A percentile compares a stretch with the other conserved stretches of the same genome.
These are phyloP conservation scores for Micropoecilia bifurca DNA, from an alignment of 2,797 vertebrate species.

Conservation along the genomic window DNA sequence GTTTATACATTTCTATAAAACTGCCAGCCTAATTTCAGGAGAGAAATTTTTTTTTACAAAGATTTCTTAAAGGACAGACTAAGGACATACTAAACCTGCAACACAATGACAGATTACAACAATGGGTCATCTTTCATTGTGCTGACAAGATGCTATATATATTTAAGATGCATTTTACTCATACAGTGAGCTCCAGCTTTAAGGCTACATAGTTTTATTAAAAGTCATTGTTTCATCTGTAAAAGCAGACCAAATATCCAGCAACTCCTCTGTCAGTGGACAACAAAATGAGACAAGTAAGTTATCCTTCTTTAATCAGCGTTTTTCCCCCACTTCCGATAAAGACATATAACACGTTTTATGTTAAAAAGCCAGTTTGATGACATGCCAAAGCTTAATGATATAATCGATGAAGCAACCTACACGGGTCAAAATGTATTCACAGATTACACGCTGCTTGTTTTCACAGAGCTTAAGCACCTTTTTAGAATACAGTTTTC, in stretches of 20 bases:
- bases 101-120: not conserved
- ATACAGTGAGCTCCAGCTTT: not conserved
- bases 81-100: not conserved
- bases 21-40: not conserved
- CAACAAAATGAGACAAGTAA: not conserved
- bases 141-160: not conserved
- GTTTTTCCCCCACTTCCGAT: not conserved
- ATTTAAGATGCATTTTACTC: not conserved
- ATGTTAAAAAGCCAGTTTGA: not conserved
- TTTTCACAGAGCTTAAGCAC: not conserved
- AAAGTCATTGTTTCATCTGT: not conserved
- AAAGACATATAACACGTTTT: not conserved
- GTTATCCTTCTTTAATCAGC: not conserved
- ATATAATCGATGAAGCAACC: not conserved
- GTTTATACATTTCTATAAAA: not conserved
- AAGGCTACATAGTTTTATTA: not conserved
- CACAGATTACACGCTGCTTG: not conserved
- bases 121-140: not conserved
- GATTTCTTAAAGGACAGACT: not conserved
- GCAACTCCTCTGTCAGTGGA: not conserved
- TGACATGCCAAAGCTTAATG: not conserved
- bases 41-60: not conserved
- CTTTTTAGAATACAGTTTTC: not conserved
- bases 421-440: not conserved
- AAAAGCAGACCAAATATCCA: not conserved